Evolutionary conservation across 2,113 vertebrate species (phyloP), one percentile per base, ranked within the genome.

Genomic region (Bos indicus): DNA sequence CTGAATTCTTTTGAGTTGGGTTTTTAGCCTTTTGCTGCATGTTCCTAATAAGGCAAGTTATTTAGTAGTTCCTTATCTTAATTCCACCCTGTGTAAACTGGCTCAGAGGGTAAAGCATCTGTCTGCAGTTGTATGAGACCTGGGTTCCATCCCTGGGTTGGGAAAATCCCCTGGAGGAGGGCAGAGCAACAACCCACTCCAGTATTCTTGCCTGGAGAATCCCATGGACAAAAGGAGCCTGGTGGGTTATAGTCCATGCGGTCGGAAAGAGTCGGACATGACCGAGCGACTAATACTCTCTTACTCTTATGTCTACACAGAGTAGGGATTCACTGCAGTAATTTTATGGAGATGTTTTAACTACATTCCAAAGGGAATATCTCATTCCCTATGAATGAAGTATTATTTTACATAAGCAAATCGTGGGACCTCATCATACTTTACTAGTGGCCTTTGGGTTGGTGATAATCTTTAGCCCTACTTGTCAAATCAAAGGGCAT

Each of bases 1-100:
- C 2, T 87, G 54, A 67, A 59, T 62, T 90, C 52, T 80, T 95
- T 97, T 90, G 86, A 60, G 51, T 56, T 77, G 48, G 52, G 11
- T 59, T 81, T 51, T 90, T 78, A 95, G 71, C 48, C 33, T 90
- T 86, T 51, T 60, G 57, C 25, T 26, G 6, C 51, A 1, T 74
- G 30, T 77, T 48, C 46, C 40, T 62, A 30, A 36, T 67, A 71
- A 4, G 78, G 16, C 12, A 51, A 43, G 51, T 91, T 67, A 90
- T 52, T 33, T 78, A 83, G n/a, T 13, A 26, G 1, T 52, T 67
- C 13, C 33, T 90, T 64, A 40, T 60, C 86, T 90, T 48, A 40
- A 52, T 87, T 86, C 7, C 23, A 46, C 28, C 26, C n/a, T 60
- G 0, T 52, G 52, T 74, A 56, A 67, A 78, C 21, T 84, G 81